Evolutionary conservation across 2,888 invertebrate species (phyloP).

Genomic region (Hemaris fuciformis): DNA sequence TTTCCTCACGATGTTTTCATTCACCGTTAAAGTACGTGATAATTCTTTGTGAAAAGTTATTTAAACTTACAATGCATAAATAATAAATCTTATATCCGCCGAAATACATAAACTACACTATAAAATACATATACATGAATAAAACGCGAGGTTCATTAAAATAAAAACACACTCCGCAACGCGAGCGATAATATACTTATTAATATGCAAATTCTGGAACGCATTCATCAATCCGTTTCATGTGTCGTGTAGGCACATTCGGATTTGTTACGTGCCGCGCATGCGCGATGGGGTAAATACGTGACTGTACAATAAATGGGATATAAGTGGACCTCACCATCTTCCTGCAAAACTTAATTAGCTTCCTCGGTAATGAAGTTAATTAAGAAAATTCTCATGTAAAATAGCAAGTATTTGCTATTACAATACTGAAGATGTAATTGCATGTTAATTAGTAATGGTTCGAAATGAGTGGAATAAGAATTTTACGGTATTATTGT

Average conservation of each 20-base stretch:
- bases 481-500: too few species aligned
- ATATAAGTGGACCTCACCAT: background rate
- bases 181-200: constrained; percentile 21
- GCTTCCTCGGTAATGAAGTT: background rate
- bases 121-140: background rate
- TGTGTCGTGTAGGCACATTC: constrained; percentile 4
- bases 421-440: background rate
- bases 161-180: background rate
- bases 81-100: too few species aligned
- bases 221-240: constrained; percentile 10
- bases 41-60: too few species aligned
- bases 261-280: constrained; percentile 2
- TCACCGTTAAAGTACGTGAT: too few species aligned
- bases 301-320: background rate
- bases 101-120: background rate
- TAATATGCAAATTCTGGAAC: constrained; percentile 30
- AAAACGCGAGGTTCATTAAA: background rate
- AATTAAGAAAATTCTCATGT: background rate
- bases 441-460: too few species aligned
- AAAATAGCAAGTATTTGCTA: background rate
- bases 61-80: too few species aligned
- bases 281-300: background rate
- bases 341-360: background rate
- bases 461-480: too few species aligned
- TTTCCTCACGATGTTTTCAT: too few species aligned